Evolutionary conservation across 2,797 vertebrate species (phyloP), one percentile per base, ranked within the genome.

Genomic region (Setipinna tenuifilis): DNA sequence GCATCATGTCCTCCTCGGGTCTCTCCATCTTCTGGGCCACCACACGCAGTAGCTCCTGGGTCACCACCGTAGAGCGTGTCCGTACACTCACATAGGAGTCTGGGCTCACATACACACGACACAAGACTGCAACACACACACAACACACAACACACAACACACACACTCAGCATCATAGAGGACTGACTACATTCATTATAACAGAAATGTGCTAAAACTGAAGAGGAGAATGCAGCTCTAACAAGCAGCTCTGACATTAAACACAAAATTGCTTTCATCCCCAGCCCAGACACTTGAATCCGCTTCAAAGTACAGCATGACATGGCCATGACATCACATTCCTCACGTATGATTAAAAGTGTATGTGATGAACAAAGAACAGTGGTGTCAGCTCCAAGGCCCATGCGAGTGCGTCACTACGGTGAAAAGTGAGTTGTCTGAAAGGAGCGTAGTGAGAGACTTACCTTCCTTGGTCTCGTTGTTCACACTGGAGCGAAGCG

Each of bases 51-150:
- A 99, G 95, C 92, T 99, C 97, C 58, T 97, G 97, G 6, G 97
- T 96, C 89, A 97, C 96, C 89, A 95, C 93, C 0, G 96, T 96
- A 62, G 96, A 95, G 90, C 96, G 97, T 16, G 95, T 96, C 92
- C 97, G 97, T 90, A 98, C 94, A 0, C 98, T 99, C 92, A 99
- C 93, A 71, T 98, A 99, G 25, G 97, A 98, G 93, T 99, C 98
- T n/a, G 96, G 93, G 0, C 96, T 98, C 91, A 99, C 93, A 14
- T 99, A 96, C 85, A 99, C 97, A 0, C 96, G 97, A 86, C 97
- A 98, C 90, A 98, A 97, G 87, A 98, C 98, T 99, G 93, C 83
- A 89, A 65, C 6, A 65, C 7, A 28, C 23, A 28, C 23, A 28
- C 7, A 68, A 28, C 2, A 68, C 5, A 65, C 5, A 65, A 65